A percentile compares a stretch with the other conserved stretches of the same genome.
These are phyloP conservation scores for Drosophila crucigera DNA, from an alignment of 2,888 invertebrate genomes.

Conservation along the genomic window DNA sequence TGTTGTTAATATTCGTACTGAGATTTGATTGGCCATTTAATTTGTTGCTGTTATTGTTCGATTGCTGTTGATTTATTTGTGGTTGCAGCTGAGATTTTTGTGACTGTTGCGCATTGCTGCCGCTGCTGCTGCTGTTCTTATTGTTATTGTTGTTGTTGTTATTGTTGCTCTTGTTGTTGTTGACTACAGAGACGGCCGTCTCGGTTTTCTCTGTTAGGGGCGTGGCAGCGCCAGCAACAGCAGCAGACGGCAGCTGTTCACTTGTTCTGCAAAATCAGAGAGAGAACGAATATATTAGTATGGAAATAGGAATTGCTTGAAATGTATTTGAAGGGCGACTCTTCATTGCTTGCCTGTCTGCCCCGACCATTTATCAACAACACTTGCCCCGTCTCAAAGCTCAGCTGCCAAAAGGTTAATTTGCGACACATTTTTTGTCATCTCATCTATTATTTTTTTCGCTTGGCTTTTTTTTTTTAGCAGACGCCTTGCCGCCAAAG, in stretches of 20 bases:
- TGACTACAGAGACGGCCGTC: conserved; percentile 26
- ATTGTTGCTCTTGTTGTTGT: conserved; percentile 41
- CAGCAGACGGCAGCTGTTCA: conserved; percentile 61
- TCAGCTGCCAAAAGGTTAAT: conserved; percentile 80
- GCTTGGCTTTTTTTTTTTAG: conserved; percentile 8
- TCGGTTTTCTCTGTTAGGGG: conserved; percentile 47
- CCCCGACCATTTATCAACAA: conserved; percentile 57
- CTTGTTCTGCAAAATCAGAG: conserved; percentile 66
- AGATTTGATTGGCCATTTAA: conserved; percentile 67
- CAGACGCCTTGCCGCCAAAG: conserved; percentile 11
- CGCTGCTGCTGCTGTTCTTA: conserved; percentile 53
- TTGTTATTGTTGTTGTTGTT: conserved; percentile 50
- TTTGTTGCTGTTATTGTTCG: conserved; percentile 56
- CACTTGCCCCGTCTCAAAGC: conserved; percentile 10
- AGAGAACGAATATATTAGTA: not conserved
- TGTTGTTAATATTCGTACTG: conserved; percentile 42
- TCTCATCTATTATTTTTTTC: conserved; percentile 2
- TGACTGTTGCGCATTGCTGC: conserved; percentile 61
- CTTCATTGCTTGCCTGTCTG: conserved; percentile 1
- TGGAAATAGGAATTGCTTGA: conserved; percentile 1
- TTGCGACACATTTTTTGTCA: conserved; percentile 73
- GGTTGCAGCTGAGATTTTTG: conserved; percentile 69
- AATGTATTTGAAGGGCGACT: conserved; percentile 2
- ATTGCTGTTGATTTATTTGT: conserved; percentile 46
- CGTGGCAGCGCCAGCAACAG: conserved; percentile 37